Evolutionary conservation across 2,797 vertebrate species (phyloP), one percentile per base, ranked within the genome.

Genomic region (Salarias fasciatus): DNA sequence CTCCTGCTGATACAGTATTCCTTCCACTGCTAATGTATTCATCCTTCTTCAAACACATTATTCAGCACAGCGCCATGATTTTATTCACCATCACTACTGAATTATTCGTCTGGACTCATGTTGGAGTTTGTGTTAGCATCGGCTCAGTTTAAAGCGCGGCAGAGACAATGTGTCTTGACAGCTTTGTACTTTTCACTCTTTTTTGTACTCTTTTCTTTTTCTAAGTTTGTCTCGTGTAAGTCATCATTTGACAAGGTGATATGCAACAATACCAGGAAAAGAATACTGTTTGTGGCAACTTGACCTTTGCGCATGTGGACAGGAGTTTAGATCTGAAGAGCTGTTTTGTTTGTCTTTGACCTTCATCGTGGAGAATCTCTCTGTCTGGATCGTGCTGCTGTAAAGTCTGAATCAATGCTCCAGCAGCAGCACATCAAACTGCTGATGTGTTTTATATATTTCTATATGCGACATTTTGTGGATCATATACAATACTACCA

Each of bases 301-400:
- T 85, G 61, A 75, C 71, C 73, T 79, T 74, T 71, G 11, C 24
- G 42, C 43, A 40, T 18, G 51, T n/a, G 14, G n/a, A 61, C 35
- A 58, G 55, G 37, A 29, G 58, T 49, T 71, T 46, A 37, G 15
- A 72, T 68, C 40, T 14, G 11, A 68, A 50, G 15, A 41, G 31
- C 40, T 45, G 37, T 54, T 70, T 67, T 69, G 43, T 52, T 64
- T 77, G 12, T 54, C 28, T 68, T 48, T 33, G 57, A 64, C 72
- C 51, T 78, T 76, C 53, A 5, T 5, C 33, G 33, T 2, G n/a
- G 31, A 68, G 15, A 5, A 24, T 70, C 50, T 61, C 41, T 36
- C 5, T 43, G 8, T 44, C 43, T 49, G 49, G 72, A 30, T 45
- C 57, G 42, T 40, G 5, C n/a, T 2, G 9, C 51, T 53, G 18